Base-by-base conservation (phyloP, 2,113 vertebrate species). In the Aptenodytes patagonicus region DNA sequence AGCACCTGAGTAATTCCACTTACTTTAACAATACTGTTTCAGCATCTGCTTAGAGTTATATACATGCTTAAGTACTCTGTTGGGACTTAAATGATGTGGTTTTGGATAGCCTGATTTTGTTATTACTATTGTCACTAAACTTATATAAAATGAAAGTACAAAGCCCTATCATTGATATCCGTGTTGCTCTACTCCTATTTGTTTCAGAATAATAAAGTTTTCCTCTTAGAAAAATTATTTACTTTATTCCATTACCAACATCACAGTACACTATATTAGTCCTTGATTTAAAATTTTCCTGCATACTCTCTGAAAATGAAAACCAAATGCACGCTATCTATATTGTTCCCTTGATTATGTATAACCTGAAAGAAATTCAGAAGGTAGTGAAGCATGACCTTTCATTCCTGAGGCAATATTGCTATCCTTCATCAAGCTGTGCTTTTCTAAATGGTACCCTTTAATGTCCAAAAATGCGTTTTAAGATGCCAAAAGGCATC, bases 401-500 rank as follows among this genome's bases (percentile, higher is more conserved):
- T 97, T 97, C 96, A 96, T 98, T 98, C 95, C 97, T 90, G 75
- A 95, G 89, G 89, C 94, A 96, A 64, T 95, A 97, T 51, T 97
- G 90, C 92, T 97, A 87, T 96, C 96, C 95, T 98, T 98, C 93
- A 97, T 98, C 98, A 98, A 98, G 97, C 97, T 98, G 96, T 97
- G 96, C 95, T 97, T 98, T 98, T 97, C 97, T 98, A 97, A 97
- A 91, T 95, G 93, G 89, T 97, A 94, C 94, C 87, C 93, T 98
- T 98, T 98, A 98, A 98, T 97, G 97, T 98, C 97, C 97, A 97
- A 97, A 98, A 98, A 97, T 96, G 97, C 96, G 98, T 98, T 97
- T 98, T 98, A 97, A 98, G 98, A 98, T 97, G 96, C 97, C 81
- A 72, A 80, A 98, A 98, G 95, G 95, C 98, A 98, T 98, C 96